These are phyloP conservation scores for Pogonocichla stellata DNA, from an alignment of 2,113 vertebrate genomes.

Conservation along the genomic window DNA sequence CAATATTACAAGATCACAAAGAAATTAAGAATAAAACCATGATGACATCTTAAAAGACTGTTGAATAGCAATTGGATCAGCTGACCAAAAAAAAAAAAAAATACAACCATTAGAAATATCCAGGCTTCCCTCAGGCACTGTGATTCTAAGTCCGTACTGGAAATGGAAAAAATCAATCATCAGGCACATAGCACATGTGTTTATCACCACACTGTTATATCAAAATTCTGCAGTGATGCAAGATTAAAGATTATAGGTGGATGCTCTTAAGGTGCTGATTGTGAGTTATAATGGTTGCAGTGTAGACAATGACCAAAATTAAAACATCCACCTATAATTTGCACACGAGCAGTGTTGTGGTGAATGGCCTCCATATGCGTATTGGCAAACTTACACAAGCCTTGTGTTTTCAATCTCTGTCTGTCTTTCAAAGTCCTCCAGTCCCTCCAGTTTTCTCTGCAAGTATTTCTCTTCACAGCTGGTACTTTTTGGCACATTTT, in stretches of 20 bases:
- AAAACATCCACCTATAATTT: not conserved
- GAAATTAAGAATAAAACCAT: not conserved
- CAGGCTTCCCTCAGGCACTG: not conserved
- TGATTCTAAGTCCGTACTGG: not conserved
- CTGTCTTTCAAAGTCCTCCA: not conserved
- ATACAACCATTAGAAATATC: not conserved
- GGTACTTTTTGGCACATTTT: conserved; percentile 24
- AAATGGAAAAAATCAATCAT: not conserved
- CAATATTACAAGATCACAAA: not conserved
- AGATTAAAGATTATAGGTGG: not conserved
- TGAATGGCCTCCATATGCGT: not conserved
- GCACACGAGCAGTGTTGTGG: not conserved
- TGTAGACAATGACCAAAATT: not conserved
- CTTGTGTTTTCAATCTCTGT: not conserved
- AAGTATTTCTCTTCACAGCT: not conserved
- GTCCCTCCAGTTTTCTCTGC: not conserved
- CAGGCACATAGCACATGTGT: not conserved
- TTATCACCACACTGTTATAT: not conserved
- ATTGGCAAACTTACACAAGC: not conserved
- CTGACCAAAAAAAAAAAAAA: not conserved
- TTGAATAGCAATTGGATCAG: not conserved
- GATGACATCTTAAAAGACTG: not conserved
- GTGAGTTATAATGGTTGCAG: not conserved
- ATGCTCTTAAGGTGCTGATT: not conserved
- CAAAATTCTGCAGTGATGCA: not conserved